Percentiles rank a stretch among this genome's conserved stretches.
phyloP scores from a whole-genome alignment of 2,113 vertebrate genomes.

The Saguinus imperator region DNA sequence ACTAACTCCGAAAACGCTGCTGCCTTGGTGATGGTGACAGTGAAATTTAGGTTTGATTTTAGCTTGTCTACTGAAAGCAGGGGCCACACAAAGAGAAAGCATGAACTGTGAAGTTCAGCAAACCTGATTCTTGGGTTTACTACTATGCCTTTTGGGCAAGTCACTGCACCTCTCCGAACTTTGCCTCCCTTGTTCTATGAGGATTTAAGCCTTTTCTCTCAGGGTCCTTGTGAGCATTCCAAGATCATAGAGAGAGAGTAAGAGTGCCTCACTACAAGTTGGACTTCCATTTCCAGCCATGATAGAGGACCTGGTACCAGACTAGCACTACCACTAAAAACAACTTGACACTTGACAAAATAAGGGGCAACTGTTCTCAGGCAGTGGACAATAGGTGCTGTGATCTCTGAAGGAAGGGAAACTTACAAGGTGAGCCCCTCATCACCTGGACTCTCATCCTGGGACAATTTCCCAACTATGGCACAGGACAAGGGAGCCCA shows the following conservation, averaged over 20 bases:
- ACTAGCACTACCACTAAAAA: not conserved
- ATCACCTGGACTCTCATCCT: too few species aligned
- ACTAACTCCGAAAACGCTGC: not conserved
- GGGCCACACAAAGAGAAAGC: not conserved
- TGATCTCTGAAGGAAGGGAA: not conserved
- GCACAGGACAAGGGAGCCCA: not conserved
- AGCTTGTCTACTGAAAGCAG: not conserved
- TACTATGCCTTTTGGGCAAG: not conserved
- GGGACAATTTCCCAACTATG: not conserved
- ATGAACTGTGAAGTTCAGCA: not conserved
- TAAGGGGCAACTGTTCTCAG: not conserved
- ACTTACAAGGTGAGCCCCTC: not conserved
- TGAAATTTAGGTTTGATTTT: not conserved
- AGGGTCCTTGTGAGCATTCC: not conserved
- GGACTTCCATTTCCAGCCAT: not conserved
- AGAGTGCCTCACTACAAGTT: not conserved
- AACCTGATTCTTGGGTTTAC: not conserved
- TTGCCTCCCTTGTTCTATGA: not conserved
- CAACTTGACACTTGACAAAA: not conserved
- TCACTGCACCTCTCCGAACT: not conserved
- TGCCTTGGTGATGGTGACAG: not conserved
- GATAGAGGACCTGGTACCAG: not conserved
- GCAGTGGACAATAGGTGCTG: not conserved
- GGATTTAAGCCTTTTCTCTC: not conserved
- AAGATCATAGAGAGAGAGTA: not conserved